Base-by-base conservation (phyloP, 2,113 vertebrate species). In the Pleuronectes platessa region DNA sequence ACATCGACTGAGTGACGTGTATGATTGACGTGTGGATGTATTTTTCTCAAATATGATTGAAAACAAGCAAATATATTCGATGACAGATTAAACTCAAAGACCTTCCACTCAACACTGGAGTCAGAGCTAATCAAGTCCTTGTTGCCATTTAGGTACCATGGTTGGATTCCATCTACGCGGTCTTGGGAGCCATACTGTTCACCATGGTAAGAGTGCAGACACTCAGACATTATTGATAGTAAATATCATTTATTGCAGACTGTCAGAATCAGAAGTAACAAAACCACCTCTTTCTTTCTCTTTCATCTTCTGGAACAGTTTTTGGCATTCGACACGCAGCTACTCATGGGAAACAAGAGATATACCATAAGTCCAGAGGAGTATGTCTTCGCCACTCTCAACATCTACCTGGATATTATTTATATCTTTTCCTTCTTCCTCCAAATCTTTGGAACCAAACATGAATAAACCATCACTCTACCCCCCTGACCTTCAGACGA, bases 381-480 rank as follows among this genome's bases (percentile, higher is more conserved):
- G 76, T 97, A 98, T 70, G 92, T 98, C 89, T 98, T 97, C 5
- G 97, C 97, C 75, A 95, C 96, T n/a, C 97, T 99, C 90, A 98
- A 93, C 81, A 96, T 99, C 85, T 99, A 98, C 63, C 89, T 98
- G 76, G 97, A 99, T 71, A 95, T 98, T 70, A 89, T 98, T 89
- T 98, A 98, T 71, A 96, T 98, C 86, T 99, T 98, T 90, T 95
- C 96, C 78, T 98, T 98, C 91, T 92, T 98, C 80, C 95, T 98
- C 53, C 96, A 98, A 90, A 93, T 98, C 66, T 96, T 98, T 86
- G 97, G 97, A 76, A 95, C 94, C 87, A 95, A 92, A 76, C 88
- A 84, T 64, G 95, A 97, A 2, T 97, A 90, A 96, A 65, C n/a
- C 5, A 58, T 23, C n/a, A 2, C 1, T 3, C 37, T 2, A 31